Percentiles rank a stretch among this genome's conserved stretches.
Conservation (phyloP, 1,140 invertebrate genomes). For the Pararge aegeria region DNA sequence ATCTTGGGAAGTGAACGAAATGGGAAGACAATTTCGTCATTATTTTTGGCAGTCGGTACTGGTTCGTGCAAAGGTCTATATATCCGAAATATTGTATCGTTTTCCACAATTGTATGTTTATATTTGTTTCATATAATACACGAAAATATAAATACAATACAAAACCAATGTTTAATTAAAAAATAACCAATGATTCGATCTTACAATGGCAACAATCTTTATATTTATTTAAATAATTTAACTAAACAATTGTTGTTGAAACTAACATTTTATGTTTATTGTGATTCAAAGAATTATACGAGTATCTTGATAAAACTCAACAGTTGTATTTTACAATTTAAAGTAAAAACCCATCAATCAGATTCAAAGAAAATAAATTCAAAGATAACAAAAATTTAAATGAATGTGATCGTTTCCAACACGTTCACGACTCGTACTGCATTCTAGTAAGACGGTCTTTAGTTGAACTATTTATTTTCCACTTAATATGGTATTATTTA, state of each 20-base stretch:
- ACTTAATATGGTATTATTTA: neutral
- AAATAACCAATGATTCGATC: constrained; percentile 3
- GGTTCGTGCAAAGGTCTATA: constrained; percentile 14
- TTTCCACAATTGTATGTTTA: neutral
- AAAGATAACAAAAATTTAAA: too few relatives aligned
- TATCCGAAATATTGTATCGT: constrained; percentile 10
- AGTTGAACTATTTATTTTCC: neutral
- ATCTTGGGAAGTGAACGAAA: constrained; percentile 52
- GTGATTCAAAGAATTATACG: too few relatives aligned
- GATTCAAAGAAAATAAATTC: too few relatives aligned
- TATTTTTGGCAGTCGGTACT: constrained; percentile 31
- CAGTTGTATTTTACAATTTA: too few relatives aligned
- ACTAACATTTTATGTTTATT: too few relatives aligned
- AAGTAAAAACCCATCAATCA: too few relatives aligned
- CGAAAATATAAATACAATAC: neutral
- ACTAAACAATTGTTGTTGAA: neutral
- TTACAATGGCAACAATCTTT: constrained; percentile 6
- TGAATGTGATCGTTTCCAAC: neutral
- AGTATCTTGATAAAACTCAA: too few relatives aligned
- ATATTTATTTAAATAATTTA: neutral
- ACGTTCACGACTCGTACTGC: too few relatives aligned
- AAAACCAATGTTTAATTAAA: neutral
- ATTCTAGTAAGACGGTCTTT: neutral
- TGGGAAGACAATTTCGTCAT: constrained; percentile 35
- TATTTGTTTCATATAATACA: neutral